Percentiles rank a stretch among this genome's conserved stretches.
These are phyloP conservation scores for Cyprinodon tularosa DNA, from an alignment of 2,113 vertebrate species.

Conservation along the genomic window DNA sequence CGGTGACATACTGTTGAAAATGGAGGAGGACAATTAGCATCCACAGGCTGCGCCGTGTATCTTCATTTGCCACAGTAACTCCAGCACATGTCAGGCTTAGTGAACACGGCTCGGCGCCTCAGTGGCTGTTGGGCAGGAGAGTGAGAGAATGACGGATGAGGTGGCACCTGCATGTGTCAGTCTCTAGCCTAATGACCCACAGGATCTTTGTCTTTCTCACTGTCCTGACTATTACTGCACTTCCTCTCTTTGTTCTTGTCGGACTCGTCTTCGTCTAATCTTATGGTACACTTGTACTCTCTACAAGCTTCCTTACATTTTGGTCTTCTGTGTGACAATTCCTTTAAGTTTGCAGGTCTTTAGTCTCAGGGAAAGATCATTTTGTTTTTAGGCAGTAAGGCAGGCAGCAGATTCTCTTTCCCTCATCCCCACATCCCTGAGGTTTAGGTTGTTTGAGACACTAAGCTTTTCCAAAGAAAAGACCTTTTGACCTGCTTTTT, in stretches of 20 bases:
- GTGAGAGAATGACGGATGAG: constrained; percentile 66
- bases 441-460: constrained; percentile 51
- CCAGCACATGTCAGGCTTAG: constrained; percentile 67
- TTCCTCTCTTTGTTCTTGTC: constrained; percentile 30
- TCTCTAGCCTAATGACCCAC: constrained; percentile 72
- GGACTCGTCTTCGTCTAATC: constrained; percentile 19
- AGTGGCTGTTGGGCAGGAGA: constrained; percentile 49
- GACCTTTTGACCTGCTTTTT: constrained; percentile 61
- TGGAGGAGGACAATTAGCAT: constrained; percentile 64
- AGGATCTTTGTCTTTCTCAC: constrained; percentile 35
- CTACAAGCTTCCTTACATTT: constrained; percentile 19
- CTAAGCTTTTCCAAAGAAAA: constrained; percentile 51
- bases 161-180: constrained; percentile 64
- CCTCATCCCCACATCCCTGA: constrained; percentile 50
- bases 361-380: constrained; percentile 50
- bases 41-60: constrained; percentile 60
- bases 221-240: constrained; percentile 16
- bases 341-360: constrained; percentile 41
- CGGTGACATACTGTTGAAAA: constrained; percentile 59
- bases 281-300: constrained; percentile 20
- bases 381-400: constrained; percentile 34
- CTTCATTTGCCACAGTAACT: constrained; percentile 72
- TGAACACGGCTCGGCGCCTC: constrained; percentile 60
- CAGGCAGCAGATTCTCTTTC: constrained; percentile 40
- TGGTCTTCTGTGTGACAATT: constrained; percentile 24